Percentiles rank a stretch among this genome's conserved stretches.
Conservation (phyloP, 2,797 vertebrate genomes). For the Myotis vivesi region DNA sequence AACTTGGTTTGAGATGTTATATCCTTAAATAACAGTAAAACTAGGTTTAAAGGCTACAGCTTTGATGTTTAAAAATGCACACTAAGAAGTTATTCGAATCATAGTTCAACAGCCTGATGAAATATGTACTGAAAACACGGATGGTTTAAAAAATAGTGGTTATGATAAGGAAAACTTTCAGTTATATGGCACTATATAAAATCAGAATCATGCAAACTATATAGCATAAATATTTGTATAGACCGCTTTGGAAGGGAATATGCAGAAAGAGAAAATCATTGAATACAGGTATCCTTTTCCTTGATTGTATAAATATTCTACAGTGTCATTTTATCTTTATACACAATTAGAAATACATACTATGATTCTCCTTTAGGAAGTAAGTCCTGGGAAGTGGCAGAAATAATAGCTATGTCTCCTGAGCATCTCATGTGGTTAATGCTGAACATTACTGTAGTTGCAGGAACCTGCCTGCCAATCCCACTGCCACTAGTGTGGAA, state of each 20-base stretch:
- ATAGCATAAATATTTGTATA: neutral
- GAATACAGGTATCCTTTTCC: neutral
- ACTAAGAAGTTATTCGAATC: neutral
- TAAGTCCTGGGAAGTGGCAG: neutral
- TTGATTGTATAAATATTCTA: neutral
- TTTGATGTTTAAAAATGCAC: neutral
- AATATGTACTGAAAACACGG: neutral
- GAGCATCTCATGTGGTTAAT: neutral
- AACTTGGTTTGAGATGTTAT: slow-evolving; percentile 59
- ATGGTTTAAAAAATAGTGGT: neutral
- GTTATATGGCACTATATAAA: neutral
- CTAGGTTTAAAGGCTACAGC: neutral
- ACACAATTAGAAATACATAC: neutral
- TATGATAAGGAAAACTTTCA: neutral
- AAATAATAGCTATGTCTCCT: neutral
- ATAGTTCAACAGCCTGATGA: neutral
- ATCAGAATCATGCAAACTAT: neutral
- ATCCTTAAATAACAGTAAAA: slow-evolving; percentile 75
- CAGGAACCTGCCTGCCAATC: neutral
- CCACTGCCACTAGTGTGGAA: neutral
- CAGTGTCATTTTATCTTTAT: neutral
- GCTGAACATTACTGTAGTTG: no score
- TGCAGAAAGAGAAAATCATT: neutral
- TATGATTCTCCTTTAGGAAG: neutral
- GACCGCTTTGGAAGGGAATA: neutral